Percentiles rank a stretch among this genome's conserved stretches.
Evolutionary conservation across 2,113 vertebrate genomes (phyloP).

Genomic region (Tauraco erythrolophus): DNA sequence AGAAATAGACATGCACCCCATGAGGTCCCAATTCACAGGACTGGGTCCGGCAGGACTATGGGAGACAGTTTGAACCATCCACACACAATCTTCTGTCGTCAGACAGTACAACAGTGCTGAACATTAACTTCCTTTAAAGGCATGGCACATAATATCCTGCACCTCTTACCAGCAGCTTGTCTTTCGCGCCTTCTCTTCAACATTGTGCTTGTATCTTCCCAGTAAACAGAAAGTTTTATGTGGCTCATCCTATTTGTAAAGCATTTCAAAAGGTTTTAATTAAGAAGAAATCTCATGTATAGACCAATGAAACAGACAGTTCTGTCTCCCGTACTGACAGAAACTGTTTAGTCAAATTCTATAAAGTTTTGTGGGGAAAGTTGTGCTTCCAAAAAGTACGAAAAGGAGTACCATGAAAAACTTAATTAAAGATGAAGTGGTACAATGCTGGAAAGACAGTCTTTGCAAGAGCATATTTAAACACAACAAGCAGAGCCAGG

Average conservation of each 20-base stretch:
- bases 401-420: neutral
- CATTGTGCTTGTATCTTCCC: neutral
- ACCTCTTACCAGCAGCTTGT: fast-evolving
- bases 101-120: neutral
- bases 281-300: neutral
- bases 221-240: neutral
- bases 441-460: neutral
- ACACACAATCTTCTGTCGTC: neutral
- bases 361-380: neutral
- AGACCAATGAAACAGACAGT: neutral
- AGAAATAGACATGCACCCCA: neutral
- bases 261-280: neutral
- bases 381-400: neutral
- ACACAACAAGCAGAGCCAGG: neutral
- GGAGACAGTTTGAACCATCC: neutral
- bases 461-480: neutral
- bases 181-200: neutral
- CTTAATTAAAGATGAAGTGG: neutral
- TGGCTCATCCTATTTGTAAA: neutral
- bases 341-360: neutral
- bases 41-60: neutral
- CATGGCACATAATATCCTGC: neutral
- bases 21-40: neutral
- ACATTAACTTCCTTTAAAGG: neutral
- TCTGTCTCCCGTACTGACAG: neutral